Conservation (phyloP, 2,797 vertebrate species). For the Chloroceryle inda region DNA sequence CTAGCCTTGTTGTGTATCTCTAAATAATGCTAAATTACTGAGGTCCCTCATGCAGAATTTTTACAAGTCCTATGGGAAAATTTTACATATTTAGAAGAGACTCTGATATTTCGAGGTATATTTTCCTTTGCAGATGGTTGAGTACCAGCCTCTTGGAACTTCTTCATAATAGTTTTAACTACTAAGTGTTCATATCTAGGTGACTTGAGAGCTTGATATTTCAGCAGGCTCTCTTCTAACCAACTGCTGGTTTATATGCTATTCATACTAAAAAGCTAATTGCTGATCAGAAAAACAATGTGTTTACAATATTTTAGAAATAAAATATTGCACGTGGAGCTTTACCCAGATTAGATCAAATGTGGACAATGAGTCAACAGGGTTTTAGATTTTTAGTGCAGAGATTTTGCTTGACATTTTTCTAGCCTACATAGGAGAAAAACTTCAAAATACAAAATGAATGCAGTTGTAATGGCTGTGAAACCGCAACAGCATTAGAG, state of each 20-base stretch:
- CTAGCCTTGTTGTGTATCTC: not conserved
- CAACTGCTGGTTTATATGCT: not conserved
- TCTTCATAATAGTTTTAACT: not conserved
- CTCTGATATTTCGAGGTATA: not conserved
- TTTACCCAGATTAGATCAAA: not conserved
- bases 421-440: not conserved
- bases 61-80: not conserved
- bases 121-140: not conserved
- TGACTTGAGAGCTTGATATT: not conserved
- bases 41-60: not conserved
- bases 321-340: not conserved
- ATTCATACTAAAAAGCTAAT: not conserved
- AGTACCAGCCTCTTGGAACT: not conserved
- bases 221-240: not conserved
- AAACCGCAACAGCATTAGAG: not conserved
- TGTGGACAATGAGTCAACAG: accelerated
- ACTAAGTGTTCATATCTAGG: not conserved
- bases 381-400: not conserved
- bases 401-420: not conserved
- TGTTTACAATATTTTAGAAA: not conserved
- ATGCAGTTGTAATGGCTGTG: not conserved
- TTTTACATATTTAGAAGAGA: not conserved
- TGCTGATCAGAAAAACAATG: not conserved
- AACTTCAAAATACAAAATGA: not conserved
- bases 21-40: not conserved